A percentile compares a stretch with the other conserved stretches of the same genome.
Conservation (phyloP, 2,113 vertebrate genomes). For the Rostratula benghalensis region DNA sequence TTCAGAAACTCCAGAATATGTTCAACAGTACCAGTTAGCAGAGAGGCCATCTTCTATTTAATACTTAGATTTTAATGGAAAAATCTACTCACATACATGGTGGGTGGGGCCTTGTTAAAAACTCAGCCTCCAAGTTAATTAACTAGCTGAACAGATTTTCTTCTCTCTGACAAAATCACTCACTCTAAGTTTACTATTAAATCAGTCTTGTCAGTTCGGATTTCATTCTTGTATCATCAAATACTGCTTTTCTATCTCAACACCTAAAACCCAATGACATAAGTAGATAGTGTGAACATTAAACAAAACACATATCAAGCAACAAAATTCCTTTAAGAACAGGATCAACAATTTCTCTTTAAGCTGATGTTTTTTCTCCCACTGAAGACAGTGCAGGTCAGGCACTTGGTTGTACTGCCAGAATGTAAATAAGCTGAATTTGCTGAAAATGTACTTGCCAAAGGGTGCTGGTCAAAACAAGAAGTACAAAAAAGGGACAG, state of each 20-base stretch:
- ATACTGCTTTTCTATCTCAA: background rate
- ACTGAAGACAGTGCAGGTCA: background rate
- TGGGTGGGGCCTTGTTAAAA: background rate
- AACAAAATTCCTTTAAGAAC: background rate
- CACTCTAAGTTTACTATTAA: background rate
- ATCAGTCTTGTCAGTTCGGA: background rate
- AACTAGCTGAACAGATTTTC: background rate
- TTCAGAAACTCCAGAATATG: background rate
- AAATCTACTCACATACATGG: background rate
- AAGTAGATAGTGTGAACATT: background rate
- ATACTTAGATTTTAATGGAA: background rate
- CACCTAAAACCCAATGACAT: background rate
- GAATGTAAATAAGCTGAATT: background rate
- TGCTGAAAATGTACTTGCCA: background rate
- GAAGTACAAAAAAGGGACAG: background rate
- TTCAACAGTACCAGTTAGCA: background rate
- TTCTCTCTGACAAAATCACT: background rate
- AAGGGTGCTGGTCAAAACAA: background rate
- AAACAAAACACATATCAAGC: background rate
- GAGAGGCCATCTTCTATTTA: background rate
- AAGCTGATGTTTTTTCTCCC: background rate
- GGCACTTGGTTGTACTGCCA: background rate
- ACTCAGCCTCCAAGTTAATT: background rate
- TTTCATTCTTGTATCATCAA: background rate
- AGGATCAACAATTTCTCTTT: background rate